phyloP scores from a whole-genome alignment of 2,113 vertebrate genomes.

The Nothobranchius kuhntae region DNA sequence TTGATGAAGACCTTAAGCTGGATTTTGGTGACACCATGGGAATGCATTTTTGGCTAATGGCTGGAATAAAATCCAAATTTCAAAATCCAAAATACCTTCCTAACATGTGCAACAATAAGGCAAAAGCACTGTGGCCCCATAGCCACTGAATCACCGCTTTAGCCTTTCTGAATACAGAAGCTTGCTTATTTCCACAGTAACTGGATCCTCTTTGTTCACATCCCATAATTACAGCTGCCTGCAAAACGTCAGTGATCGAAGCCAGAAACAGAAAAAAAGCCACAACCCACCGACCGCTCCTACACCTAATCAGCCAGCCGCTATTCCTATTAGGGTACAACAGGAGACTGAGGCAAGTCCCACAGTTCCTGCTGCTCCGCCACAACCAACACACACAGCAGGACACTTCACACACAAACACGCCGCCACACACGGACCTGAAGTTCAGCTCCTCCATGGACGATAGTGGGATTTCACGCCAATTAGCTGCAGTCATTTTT shows the following conservation, averaged over 20 bases:
- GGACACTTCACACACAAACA: slow-evolving; percentile 2
- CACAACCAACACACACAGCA: slow-evolving; percentile 31
- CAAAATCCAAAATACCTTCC: too few relatives aligned
- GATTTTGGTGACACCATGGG: too few relatives aligned
- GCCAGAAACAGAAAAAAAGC: slow-evolving; percentile 50
- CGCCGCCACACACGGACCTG: slow-evolving; percentile 12
- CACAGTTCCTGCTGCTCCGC: slow-evolving; percentile 47
- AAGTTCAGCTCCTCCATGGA: slow-evolving; percentile 30
- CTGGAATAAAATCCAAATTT: too few relatives aligned
- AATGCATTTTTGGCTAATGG: too few relatives aligned
- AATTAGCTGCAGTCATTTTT: slow-evolving; percentile 51
- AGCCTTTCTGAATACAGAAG: slow-evolving; percentile 25
- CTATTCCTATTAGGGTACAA: slow-evolving; percentile 59
- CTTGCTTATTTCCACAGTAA: slow-evolving; percentile 45
- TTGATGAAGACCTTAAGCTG: too few relatives aligned
- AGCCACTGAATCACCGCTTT: slow-evolving; percentile 17
- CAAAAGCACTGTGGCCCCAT: not conserved
- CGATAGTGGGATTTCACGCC: slow-evolving; percentile 15
- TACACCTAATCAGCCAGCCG: slow-evolving; percentile 62
- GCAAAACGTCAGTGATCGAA: slow-evolving; percentile 46
- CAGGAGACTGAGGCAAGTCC: slow-evolving; percentile 44
- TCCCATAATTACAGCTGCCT: slow-evolving; percentile 54
- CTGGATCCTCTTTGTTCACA: slow-evolving; percentile 58
- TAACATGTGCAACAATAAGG: too few relatives aligned
- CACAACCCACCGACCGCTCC: slow-evolving; percentile 52